A percentile compares a stretch with the other conserved stretches of the same genome.
These are phyloP conservation scores for Sinhomidia bicolor DNA, from an alignment of 2,888 invertebrate genomes.

Conservation along the genomic window DNA sequence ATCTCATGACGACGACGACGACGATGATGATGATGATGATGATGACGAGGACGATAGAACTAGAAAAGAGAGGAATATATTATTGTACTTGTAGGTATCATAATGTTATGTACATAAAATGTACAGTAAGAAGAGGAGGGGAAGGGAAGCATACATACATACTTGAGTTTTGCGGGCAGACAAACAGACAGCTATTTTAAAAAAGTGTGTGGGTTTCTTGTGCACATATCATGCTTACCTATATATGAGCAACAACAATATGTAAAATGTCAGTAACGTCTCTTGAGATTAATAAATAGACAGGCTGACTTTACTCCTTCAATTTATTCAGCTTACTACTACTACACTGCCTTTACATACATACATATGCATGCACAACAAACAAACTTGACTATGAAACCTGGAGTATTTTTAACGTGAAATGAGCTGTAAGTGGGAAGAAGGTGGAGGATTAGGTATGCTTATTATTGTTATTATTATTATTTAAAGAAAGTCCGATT, in stretches of 20 bases:
- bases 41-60: background rate
- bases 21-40: too few species aligned
- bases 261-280: too few species aligned
- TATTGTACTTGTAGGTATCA: background rate
- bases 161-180: background rate
- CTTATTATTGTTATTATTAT: too few species aligned
- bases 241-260: background rate
- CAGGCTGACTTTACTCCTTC: too few species aligned
- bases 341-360: too few species aligned
- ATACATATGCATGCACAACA: too few species aligned
- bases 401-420: background rate
- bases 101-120: background rate
- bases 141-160: background rate
- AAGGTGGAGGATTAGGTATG: too few species aligned
- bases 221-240: background rate
- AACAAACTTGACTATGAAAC: background rate
- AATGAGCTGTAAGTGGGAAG: background rate
- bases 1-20: too few species aligned
- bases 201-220: conserved; percentile 21
- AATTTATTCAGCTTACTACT: too few species aligned
- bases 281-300: too few species aligned
- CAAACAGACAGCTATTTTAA: background rate
- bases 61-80: background rate
- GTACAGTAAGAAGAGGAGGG: background rate
- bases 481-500: background rate